phyloP scores from a whole-genome alignment of 2,113 vertebrate species.

The Dunckerocampus dactyliophorus region DNA sequence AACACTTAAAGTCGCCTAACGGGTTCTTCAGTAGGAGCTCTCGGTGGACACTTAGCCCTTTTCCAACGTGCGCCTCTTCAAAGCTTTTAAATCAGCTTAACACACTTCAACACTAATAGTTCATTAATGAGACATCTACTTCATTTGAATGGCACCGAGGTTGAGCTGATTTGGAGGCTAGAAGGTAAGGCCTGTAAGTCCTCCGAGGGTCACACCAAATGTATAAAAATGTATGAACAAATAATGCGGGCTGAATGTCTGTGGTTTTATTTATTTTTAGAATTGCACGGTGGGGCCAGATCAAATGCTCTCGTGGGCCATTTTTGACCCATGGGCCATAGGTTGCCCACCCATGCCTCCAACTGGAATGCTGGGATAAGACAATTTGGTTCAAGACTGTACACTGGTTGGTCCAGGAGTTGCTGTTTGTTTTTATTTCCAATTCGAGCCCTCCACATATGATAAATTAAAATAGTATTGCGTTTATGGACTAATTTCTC shows the following conservation, averaged over 20 bases:
- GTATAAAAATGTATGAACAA: no score
- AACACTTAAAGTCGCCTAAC: constrained; percentile 14
- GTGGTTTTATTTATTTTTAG: no score
- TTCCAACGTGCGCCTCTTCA: constrained; percentile 14
- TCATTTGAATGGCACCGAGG: constrained; percentile 7
- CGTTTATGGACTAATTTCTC: not conserved
- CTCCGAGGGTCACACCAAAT: no score
- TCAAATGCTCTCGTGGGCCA: no score
- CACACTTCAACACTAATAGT: constrained; percentile 11
- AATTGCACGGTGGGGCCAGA: no score
- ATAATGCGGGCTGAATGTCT: no score
- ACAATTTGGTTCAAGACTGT: constrained; percentile 34
- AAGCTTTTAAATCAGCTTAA: not conserved
- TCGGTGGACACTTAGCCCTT: constrained; percentile 24
- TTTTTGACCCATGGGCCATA: no score
- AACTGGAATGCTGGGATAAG: constrained; percentile 31
- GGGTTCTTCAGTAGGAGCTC: constrained; percentile 36
- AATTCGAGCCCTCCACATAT: constrained; percentile 20
- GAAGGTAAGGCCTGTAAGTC: not conserved
- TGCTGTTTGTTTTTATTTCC: constrained; percentile 26
- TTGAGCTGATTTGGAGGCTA: not conserved
- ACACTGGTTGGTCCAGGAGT: constrained; percentile 30
- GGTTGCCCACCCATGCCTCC: constrained; percentile 16
- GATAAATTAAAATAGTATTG: not conserved
- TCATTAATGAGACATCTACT: constrained; percentile 3